Conservation (phyloP, 1,140 invertebrate species). For the Cotesia glomerata region DNA sequence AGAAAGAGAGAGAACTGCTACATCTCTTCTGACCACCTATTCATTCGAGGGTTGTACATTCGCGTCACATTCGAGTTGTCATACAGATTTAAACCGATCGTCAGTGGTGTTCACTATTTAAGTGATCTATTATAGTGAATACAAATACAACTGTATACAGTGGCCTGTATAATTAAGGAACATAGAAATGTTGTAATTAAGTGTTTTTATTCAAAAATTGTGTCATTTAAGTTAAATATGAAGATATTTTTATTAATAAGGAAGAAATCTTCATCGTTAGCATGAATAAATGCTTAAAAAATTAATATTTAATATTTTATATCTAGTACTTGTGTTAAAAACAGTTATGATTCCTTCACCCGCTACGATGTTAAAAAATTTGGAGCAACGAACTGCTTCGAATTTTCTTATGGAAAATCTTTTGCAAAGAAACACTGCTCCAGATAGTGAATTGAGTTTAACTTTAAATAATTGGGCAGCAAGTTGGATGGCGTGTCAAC, state of each 20-base stretch:
- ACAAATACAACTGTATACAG: neutral
- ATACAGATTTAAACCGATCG: conserved; percentile 3
- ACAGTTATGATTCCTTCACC: conserved; percentile 52
- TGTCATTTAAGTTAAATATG: neutral
- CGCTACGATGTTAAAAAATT: conserved; percentile 61
- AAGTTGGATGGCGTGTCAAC: conserved; percentile 53
- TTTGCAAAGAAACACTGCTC: conserved; percentile 58
- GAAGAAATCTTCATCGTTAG: too few species aligned
- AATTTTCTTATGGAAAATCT: conserved; percentile 66
- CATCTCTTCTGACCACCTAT: conserved; percentile 17
- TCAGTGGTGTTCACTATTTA: conserved; percentile 13
- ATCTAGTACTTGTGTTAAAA: neutral
- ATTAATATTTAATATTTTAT: neutral
- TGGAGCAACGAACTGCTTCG: conserved; percentile 59
- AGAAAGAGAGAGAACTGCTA: conserved; percentile 8
- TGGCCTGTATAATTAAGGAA: neutral
- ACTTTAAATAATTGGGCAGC: conserved; percentile 58
- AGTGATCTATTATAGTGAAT: neutral
- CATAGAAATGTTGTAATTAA: neutral
- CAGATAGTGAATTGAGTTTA: conserved; percentile 52
- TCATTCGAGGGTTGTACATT: conserved; percentile 18
- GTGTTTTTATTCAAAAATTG: neutral
- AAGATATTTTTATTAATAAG: neutral
- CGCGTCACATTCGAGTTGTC: neutral
- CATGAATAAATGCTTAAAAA: neutral